Evolutionary conservation across 30 jellyfish, hydroid and myxozoan genomes (phyloP).

Genomic region (Morbakka virulenta): DNA sequence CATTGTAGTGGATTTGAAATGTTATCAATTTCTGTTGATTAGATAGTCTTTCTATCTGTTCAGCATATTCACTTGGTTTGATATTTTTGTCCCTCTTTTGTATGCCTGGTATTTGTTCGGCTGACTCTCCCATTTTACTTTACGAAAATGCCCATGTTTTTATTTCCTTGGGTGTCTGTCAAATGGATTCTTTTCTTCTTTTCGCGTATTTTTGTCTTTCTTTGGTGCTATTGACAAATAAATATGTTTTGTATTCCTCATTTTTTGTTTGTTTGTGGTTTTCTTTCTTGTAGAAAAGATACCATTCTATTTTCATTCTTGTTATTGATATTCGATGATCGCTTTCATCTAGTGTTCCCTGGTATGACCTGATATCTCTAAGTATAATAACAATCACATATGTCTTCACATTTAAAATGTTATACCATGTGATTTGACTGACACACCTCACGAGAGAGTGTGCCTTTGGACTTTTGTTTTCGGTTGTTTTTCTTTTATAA

Average conservation of each 20-base stretch:
- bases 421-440: too few species aligned
- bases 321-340: conserved; percentile 19
- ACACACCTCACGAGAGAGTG: too few species aligned
- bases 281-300: conserved; percentile 13
- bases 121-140: conserved; percentile 16
- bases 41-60: conserved; percentile 14
- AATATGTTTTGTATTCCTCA: conserved; percentile 15
- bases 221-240: conserved; percentile 23
- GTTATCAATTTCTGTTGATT: neutral
- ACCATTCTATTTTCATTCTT: conserved; percentile 26
- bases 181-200: conserved; percentile 11
- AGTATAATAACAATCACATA: too few species aligned
- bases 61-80: conserved; percentile 14
- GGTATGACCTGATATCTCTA: conserved; percentile 21
- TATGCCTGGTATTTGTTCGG: conserved; percentile 14
- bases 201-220: conserved; percentile 33
- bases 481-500: too few species aligned
- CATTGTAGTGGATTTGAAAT: conserved; percentile 12
- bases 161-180: conserved; percentile 30
- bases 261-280: conserved; percentile 20
- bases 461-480: too few species aligned
- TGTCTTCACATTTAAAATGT: too few species aligned
- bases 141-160: conserved; percentile 17
- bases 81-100: conserved; percentile 27
- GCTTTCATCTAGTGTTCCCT: conserved; percentile 33